Evolutionary conservation across 2,888 invertebrate genomes (phyloP), one percentile per base, ranked within the genome.

Genomic region (Brenthis ino): DNA sequence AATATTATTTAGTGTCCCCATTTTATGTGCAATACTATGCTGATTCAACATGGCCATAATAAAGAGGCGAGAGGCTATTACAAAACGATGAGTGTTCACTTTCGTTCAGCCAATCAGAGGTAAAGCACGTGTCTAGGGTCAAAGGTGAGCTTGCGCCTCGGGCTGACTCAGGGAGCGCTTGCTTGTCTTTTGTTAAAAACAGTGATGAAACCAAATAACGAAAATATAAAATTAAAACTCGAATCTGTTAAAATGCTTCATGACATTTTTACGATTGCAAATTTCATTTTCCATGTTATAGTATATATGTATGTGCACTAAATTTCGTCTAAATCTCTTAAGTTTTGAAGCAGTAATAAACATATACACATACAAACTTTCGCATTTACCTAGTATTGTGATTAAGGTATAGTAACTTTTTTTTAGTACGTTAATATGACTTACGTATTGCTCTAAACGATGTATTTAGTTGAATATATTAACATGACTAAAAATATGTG

Each of bases 41-140:
- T 68, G 65, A 69, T 69, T 68, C 70, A 68, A 74, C 70, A 71
- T 54, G 50, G 51, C 57, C 63, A 71, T 72, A 71, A 69, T 68
- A 72, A 65, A 74, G 73, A 72, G 71, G 73, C 76, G 68, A 73
- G 73, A 69, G 73, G 79, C 79, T 80, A 79, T 86, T 85, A 85
- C 85, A 83, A 83, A 85, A 85, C 82, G 83, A 83, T 83, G 84
- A 85, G 85, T 82, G 82, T 83, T 82, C 82, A 80, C 79, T 85
- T 83, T 84, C 80, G 80, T 80, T 81, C 77, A 77, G 80, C 88
- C 89, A 91, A 91, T 91, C 85, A 88, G 85, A 85, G 82, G 73
- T 76, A 74, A 82, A 85, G 88, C 91, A 89, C 91, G 91, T 86
- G 89, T 86, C 71, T 64, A 80, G 80, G 90, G 89, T 87, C 89